Conservation (phyloP, 35 echinoderm and acorn worm species). For the Anneissia japonica region DNA sequence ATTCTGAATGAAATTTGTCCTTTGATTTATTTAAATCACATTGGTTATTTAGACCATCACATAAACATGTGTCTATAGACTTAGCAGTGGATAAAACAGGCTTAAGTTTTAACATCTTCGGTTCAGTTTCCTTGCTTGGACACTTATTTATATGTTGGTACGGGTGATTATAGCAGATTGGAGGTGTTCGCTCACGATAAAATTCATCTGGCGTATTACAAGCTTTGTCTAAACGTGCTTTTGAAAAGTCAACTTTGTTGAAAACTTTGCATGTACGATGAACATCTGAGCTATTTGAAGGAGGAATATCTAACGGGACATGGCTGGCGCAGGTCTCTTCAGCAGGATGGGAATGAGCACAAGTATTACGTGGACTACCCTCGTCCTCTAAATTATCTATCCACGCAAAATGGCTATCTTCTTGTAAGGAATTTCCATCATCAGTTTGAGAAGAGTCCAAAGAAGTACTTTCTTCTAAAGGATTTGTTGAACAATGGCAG, state of each 20-base stretch:
- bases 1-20: background rate
- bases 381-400: background rate
- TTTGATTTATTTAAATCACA: background rate
- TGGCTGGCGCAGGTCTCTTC: background rate
- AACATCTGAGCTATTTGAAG: background rate
- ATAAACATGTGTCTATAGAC: background rate
- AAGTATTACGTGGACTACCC: background rate
- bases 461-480: background rate
- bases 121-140: background rate
- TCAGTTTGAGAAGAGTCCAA: background rate
- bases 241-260: background rate
- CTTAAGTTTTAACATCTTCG: background rate
- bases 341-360: background rate
- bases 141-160: background rate
- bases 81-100: too few relatives aligned
- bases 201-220: background rate
- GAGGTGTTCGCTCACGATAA: background rate
- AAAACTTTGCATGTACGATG: background rate
- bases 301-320: background rate
- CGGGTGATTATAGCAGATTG: background rate
- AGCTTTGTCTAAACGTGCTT: background rate
- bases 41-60: background rate
- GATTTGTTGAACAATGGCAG: background rate
- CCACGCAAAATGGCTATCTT: background rate
- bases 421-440: background rate